Conservation (phyloP, 2,888 invertebrate genomes). For the Frankliniella fusca region DNA sequence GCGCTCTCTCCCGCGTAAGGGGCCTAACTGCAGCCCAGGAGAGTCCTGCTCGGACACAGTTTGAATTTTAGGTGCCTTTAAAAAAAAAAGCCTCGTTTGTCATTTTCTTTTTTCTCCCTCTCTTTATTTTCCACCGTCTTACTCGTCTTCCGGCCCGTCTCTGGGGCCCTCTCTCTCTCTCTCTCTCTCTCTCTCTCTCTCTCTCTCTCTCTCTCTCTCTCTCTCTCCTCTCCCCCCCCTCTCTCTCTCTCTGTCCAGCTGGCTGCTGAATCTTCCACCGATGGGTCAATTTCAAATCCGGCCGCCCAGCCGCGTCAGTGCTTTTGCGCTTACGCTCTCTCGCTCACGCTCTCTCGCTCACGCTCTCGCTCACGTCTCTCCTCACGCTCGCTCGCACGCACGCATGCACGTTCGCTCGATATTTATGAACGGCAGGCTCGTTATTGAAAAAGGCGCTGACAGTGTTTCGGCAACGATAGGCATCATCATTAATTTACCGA, state of each 20-base stretch:
- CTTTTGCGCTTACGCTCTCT: neutral
- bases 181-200: too few relatives aligned
- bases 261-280: neutral
- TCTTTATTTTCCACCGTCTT: too few relatives aligned
- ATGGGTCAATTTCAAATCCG: neutral
- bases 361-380: neutral
- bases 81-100: too few relatives aligned
- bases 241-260: neutral
- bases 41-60: too few relatives aligned
- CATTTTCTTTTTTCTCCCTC: too few relatives aligned
- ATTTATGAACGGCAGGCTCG: slow-evolving; percentile 19
- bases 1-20: neutral
- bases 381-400: neutral
- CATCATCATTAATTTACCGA: slow-evolving; percentile 13
- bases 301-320: neutral
- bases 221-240: neutral
- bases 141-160: too few relatives aligned
- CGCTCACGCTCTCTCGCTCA: neutral
- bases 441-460: slow-evolving; percentile 25
- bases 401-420: neutral
- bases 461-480: slow-evolving; percentile 19
- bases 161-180: too few relatives aligned
- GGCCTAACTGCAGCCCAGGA: too few relatives aligned
- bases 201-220: neutral
- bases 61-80: too few relatives aligned